Evolutionary conservation across 2,888 invertebrate species (phyloP).

Genomic region (Temnothorax rugatulus): DNA sequence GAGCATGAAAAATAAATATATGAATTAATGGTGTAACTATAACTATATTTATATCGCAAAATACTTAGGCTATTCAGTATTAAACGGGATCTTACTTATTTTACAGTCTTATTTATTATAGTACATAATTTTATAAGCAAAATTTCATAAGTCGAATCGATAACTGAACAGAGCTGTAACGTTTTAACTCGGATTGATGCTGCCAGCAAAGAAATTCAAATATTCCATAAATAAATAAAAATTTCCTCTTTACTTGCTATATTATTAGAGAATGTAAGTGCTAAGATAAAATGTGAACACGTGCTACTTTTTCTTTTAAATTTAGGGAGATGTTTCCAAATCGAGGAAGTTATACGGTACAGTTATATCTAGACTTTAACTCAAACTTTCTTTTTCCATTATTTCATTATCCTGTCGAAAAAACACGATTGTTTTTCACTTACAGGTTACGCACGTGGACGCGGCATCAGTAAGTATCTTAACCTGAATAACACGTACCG

Average conservation of each 20-base stretch:
- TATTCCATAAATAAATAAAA: not conserved
- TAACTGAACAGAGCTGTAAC: not conserved
- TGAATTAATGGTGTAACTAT: not conserved
- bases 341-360: too few relatives aligned
- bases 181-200: not conserved
- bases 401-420: too few relatives aligned
- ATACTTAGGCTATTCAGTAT: not conserved
- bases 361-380: not conserved
- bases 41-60: not conserved
- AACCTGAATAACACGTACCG: conserved; percentile 88
- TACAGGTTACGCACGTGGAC: conserved; percentile 76
- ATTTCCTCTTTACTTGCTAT: not conserved
- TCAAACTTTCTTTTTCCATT: not conserved
- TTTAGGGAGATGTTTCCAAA: too few relatives aligned
- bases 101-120: not conserved
- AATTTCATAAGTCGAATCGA: not conserved
- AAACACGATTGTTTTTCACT: not conserved
- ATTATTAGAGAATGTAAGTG: not conserved
- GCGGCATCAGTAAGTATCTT: not conserved
- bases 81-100: not conserved
- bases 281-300: not conserved
- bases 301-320: too few relatives aligned
- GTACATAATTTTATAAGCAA: not conserved
- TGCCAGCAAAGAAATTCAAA: not conserved
- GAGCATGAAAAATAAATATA: not conserved